Percentiles rank a stretch among this genome's conserved stretches.
These are phyloP conservation scores for Isotomurus palustris DNA, from an alignment of 2,888 invertebrate species.

Conservation along the genomic window DNA sequence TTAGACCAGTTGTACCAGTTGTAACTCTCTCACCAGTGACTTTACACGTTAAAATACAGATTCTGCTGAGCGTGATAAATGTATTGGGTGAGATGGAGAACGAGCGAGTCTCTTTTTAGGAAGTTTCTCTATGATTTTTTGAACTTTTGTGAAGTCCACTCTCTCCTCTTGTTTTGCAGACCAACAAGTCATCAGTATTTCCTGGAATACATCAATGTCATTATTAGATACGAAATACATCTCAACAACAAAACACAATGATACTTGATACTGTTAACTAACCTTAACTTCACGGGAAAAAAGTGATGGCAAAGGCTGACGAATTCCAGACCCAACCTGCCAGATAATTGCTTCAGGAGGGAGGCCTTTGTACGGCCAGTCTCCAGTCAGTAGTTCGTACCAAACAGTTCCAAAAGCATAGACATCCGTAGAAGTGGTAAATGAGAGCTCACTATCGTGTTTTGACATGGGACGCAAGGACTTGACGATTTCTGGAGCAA, in stretches of 20 bases:
- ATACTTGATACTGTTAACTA: constrained; percentile 32
- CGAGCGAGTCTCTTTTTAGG: constrained; percentile 93
- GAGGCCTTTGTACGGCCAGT: constrained; percentile 92
- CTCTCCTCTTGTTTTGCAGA: constrained; percentile 77
- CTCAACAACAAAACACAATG: not conserved
- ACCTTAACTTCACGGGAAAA: constrained; percentile 95
- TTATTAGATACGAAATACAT: not conserved
- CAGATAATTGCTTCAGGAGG: constrained; percentile 94
- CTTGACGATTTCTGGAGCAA: constrained; percentile 93
- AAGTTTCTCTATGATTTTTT: constrained; percentile 76
- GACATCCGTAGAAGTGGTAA: constrained; percentile 87
- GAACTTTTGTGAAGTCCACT: constrained; percentile 82
- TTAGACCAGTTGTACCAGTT: too few relatives aligned
- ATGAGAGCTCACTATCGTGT: constrained; percentile 76
- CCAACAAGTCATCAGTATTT: constrained; percentile 96
- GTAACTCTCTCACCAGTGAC: not conserved
- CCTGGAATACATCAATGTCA: constrained; percentile 57
- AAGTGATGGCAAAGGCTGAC: constrained; percentile 88
- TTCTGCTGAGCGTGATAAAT: constrained; percentile 92
- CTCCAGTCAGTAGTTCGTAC: constrained; percentile 94
- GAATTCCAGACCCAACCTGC: constrained; percentile 96
- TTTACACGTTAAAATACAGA: constrained; percentile 67
- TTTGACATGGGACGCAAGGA: constrained; percentile 69
- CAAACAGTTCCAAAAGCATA: constrained; percentile 95
- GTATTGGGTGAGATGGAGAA: constrained; percentile 96